Evolutionary conservation across 2,888 invertebrate species (phyloP).

Genomic region (Cepaea hortensis): DNA sequence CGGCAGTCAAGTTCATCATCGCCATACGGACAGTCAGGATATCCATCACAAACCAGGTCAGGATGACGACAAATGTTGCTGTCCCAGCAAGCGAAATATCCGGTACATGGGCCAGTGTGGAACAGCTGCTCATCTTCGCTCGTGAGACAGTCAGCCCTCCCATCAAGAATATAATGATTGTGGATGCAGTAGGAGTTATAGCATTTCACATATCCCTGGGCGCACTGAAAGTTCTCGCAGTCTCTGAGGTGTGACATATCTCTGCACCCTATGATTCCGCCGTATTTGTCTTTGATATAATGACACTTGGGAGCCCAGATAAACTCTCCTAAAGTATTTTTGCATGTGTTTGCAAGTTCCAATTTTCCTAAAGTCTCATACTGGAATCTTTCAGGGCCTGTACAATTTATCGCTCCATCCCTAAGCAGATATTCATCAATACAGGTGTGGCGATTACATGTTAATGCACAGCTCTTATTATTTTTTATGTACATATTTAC

Average conservation of each 20-base stretch:
- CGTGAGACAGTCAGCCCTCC: not conserved
- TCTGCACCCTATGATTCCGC: not conserved
- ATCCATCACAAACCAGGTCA: slow-evolving; percentile 11
- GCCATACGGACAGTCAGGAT: slow-evolving; percentile 4
- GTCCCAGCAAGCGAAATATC: not conserved
- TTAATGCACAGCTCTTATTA: slow-evolving; percentile 7
- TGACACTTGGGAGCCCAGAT: not conserved
- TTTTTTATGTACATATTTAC: not conserved
- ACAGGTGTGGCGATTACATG: not conserved
- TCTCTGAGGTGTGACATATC: not conserved
- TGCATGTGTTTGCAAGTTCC: not conserved
- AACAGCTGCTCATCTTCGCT: not conserved
- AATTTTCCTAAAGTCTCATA: not conserved
- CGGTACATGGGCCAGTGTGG: not conserved
- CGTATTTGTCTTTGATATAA: not conserved
- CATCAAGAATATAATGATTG: not conserved
- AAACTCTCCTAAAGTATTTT: too few species aligned
- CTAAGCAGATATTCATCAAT: not conserved
- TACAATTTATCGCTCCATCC: not conserved
- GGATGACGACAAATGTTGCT: not conserved
- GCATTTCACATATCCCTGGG: slow-evolving; percentile 9
- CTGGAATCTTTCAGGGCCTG: not conserved
- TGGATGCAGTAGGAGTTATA: slow-evolving; percentile 17
- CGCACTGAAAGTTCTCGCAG: slow-evolving; percentile 6
- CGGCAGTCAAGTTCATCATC: slow-evolving; percentile 14